These are phyloP conservation scores for Urocitellus parryii DNA, from an alignment of 2,113 vertebrate genomes.

Conservation along the genomic window DNA sequence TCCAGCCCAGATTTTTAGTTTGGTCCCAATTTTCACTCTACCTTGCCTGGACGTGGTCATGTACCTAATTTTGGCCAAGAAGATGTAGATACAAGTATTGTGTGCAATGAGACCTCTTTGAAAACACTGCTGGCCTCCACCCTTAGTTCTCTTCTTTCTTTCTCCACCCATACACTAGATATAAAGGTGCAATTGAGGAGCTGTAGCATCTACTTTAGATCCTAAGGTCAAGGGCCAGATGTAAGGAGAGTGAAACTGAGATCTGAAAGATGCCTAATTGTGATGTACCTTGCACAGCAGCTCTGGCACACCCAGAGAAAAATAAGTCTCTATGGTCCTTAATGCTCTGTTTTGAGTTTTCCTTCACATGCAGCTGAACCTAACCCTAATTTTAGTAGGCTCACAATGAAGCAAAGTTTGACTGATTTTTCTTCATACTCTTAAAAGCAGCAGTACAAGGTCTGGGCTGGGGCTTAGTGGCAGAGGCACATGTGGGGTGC, in stretches of 20 bases:
- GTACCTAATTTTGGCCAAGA: background rate
- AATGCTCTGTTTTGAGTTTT: background rate
- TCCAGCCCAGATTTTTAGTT: background rate
- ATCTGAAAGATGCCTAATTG: background rate
- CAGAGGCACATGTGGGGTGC: no score
- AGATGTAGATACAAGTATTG: background rate
- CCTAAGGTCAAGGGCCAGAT: background rate
- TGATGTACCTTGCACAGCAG: background rate
- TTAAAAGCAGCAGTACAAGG: background rate
- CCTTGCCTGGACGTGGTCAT: background rate
- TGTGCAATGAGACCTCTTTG: background rate
- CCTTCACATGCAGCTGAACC: background rate
- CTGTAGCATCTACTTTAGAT: background rate
- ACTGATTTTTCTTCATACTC: background rate
- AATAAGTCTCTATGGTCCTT: background rate
- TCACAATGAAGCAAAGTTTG: background rate
- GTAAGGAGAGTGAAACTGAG: background rate
- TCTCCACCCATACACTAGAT: background rate
- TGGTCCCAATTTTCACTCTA: background rate
- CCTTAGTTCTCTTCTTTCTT: background rate
- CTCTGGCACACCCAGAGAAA: background rate
- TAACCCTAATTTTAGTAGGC: constrained; percentile 1
- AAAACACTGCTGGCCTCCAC: background rate
- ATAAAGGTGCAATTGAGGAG: background rate
- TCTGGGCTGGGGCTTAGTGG: no score